These are phyloP conservation scores for Dioctria linearis DNA, from an alignment of 2,888 invertebrate genomes.

Conservation along the genomic window DNA sequence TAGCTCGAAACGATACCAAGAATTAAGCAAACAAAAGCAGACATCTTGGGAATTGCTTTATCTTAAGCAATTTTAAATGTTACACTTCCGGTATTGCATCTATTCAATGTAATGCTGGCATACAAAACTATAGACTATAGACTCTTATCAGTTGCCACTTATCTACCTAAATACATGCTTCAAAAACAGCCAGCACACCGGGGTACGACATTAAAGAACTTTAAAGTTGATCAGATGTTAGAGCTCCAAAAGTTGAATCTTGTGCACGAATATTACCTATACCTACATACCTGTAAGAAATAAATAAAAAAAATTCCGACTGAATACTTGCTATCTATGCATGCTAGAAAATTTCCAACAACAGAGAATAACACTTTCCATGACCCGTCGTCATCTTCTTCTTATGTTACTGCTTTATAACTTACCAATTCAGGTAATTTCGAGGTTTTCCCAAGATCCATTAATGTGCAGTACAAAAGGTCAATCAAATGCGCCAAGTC, in stretches of 20 bases:
- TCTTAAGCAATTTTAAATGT: conserved; percentile 17
- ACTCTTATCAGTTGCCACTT: conserved; percentile 2
- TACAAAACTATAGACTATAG: background rate
- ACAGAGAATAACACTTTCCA: conserved; percentile 7
- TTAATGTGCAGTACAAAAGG: conserved; percentile 48
- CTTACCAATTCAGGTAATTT: background rate
- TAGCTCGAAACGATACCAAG: too few relatives aligned
- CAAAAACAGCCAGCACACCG: background rate
- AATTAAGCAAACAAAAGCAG: background rate
- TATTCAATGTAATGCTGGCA: background rate
- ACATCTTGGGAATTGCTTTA: background rate
- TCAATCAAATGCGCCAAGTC: conserved; percentile 50
- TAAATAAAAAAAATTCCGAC: too few relatives aligned
- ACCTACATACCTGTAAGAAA: background rate
- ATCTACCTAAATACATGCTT: conserved; percentile 1
- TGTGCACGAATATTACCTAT: background rate
- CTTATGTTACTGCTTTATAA: background rate
- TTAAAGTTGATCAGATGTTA: conserved; percentile 33
- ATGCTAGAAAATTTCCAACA: too few relatives aligned
- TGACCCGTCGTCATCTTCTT: conserved; percentile 17
- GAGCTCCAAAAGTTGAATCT: background rate
- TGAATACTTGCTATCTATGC: too few relatives aligned
- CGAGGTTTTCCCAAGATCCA: background rate
- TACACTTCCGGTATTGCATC: conserved; percentile 44
- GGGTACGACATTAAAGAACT: background rate